phyloP scores from a whole-genome alignment of 2,113 vertebrate genomes.

The Buteo buteo region DNA sequence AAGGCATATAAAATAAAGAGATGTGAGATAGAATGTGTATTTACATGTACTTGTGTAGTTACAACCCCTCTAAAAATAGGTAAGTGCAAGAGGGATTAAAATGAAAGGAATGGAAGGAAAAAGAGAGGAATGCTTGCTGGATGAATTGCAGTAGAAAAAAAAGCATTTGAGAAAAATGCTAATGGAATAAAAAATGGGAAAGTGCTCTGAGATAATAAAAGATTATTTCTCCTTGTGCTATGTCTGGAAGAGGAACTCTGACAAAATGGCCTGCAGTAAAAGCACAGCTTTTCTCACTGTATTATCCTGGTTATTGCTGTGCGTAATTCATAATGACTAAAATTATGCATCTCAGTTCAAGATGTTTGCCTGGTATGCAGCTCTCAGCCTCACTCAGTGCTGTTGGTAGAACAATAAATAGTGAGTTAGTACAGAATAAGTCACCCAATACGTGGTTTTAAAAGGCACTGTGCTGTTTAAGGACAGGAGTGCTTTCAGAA shows the following conservation, averaged over 20 bases:
- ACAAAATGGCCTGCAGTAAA: conserved; percentile 18
- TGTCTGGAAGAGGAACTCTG: background rate
- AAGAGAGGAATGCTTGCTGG: background rate
- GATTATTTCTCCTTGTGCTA: background rate
- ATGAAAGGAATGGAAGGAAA: background rate
- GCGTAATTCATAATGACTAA: background rate
- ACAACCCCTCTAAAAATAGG: background rate
- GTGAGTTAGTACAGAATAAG: background rate
- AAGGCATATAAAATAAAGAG: background rate
- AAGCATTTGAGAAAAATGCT: background rate
- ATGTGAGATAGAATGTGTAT: background rate
- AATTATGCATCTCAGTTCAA: background rate
- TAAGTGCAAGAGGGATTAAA: background rate
- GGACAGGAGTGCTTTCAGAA: background rate
- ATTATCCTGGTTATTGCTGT: background rate
- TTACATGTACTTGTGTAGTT: background rate
- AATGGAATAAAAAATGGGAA: conserved; percentile 8
- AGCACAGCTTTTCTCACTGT: background rate
- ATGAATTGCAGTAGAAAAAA: background rate
- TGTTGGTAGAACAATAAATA: background rate
- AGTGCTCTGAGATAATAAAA: background rate
- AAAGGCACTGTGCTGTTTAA: background rate
- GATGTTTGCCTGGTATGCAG: background rate
- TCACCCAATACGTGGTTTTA: background rate
- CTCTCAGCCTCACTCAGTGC: background rate